A percentile compares a stretch with the other conserved stretches of the same genome.
phyloP scores from a whole-genome alignment of 2,113 vertebrate genomes.

The Daboia siamensis region DNA sequence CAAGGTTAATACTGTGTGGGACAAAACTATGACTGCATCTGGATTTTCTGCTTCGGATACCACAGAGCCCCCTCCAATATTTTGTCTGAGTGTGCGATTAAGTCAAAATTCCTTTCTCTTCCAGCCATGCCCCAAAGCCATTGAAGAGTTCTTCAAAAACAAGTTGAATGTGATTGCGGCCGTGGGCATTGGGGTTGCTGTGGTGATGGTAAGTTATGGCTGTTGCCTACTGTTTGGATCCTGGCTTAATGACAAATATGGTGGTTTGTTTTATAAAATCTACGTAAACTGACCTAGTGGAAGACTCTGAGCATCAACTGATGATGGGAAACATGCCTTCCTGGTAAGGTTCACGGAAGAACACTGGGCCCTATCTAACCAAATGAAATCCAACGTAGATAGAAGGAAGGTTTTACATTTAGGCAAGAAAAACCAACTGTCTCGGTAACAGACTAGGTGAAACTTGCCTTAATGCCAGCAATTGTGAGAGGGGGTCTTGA shows the following conservation, averaged over 20 bases:
- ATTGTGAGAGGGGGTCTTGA: too few relatives aligned
- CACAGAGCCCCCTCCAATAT: too few relatives aligned
- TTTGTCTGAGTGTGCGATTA: not conserved
- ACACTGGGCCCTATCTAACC: too few relatives aligned
- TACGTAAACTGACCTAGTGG: not conserved
- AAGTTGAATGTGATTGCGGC: constrained; percentile 89
- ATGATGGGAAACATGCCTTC: not conserved
- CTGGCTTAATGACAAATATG: not conserved
- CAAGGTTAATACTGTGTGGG: too few relatives aligned
- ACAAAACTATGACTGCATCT: too few relatives aligned
- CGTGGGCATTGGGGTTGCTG: constrained; percentile 81
- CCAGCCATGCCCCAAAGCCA: constrained; percentile 79
- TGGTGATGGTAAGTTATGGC: constrained; percentile 82
- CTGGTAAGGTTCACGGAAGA: not conserved
- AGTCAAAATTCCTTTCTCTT: not conserved
- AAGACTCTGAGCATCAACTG: not conserved
- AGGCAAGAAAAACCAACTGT: too few relatives aligned
- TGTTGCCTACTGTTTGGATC: too few relatives aligned
- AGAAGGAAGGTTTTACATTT: too few relatives aligned
- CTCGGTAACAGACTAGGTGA: too few relatives aligned
- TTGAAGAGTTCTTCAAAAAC: constrained; percentile 79
- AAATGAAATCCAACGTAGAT: too few relatives aligned
- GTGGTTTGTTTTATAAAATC: not conserved
- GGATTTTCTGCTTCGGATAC: too few relatives aligned
- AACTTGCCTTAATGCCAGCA: too few relatives aligned